These are phyloP conservation scores for Albula goreensis DNA, from an alignment of 2,113 vertebrate genomes.

Conservation along the genomic window DNA sequence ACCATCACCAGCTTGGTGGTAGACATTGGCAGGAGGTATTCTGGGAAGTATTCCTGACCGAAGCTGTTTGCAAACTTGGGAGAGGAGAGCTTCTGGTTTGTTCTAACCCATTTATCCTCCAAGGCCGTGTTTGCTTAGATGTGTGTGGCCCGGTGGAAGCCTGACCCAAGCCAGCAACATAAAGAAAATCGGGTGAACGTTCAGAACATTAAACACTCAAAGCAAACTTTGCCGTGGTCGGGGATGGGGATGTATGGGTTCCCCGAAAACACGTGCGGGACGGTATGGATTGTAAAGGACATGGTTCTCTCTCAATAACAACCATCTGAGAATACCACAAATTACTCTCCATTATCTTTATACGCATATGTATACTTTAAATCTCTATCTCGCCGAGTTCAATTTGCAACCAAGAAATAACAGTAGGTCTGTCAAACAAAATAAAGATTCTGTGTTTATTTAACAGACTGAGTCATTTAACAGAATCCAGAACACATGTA, in stretches of 20 bases:
- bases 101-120: slow-evolving; percentile 49
- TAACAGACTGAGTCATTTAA: slow-evolving; percentile 66
- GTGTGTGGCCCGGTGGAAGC: slow-evolving; percentile 16
- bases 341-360: slow-evolving; percentile 63
- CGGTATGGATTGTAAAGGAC: slow-evolving; percentile 52
- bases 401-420: slow-evolving; percentile 52
- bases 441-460: slow-evolving; percentile 68
- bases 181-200: slow-evolving; percentile 33
- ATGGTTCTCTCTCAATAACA: slow-evolving; percentile 48
- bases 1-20: slow-evolving; percentile 40
- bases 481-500: slow-evolving; percentile 71
- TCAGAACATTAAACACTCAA: slow-evolving; percentile 22
- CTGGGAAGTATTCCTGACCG: slow-evolving; percentile 47
- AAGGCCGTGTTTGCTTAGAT: slow-evolving; percentile 32
- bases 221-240: slow-evolving; percentile 25
- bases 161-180: slow-evolving; percentile 10
- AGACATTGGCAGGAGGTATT: slow-evolving; percentile 44
- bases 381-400: slow-evolving; percentile 41
- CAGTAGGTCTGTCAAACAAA: slow-evolving; percentile 58
- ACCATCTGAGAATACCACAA: slow-evolving; percentile 60
- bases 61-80: slow-evolving; percentile 43
- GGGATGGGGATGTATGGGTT: slow-evolving; percentile 47
- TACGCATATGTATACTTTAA: slow-evolving; percentile 47
- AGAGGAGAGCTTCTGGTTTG: slow-evolving; percentile 42
- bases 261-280: slow-evolving; percentile 52